These are phyloP conservation scores for Nycticorax nycticorax DNA, from an alignment of 2,113 vertebrate genomes.

Conservation along the genomic window DNA sequence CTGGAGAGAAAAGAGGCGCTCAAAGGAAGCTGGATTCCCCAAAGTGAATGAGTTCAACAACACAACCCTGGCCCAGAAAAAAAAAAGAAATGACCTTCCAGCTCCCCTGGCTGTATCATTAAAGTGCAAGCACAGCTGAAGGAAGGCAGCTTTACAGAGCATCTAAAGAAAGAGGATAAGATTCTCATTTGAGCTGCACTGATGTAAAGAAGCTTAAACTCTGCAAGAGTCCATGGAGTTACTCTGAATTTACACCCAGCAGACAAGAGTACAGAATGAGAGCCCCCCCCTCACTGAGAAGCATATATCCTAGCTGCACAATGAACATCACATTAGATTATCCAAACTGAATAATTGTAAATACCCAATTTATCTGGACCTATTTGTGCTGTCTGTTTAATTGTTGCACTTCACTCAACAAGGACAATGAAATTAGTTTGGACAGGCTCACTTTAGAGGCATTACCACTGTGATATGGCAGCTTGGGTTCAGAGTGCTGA, in stretches of 20 bases:
- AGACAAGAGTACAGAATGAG: neutral
- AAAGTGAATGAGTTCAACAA: neutral
- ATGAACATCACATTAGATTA: constrained; percentile 23
- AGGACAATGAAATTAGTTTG: constrained; percentile 35
- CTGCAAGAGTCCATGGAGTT: neutral
- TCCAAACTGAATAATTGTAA: constrained; percentile 46
- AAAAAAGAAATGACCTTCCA: neutral
- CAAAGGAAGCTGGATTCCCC: neutral
- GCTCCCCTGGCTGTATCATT: neutral
- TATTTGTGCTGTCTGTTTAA: constrained; percentile 13
- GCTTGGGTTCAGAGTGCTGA: neutral
- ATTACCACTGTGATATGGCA: neutral
- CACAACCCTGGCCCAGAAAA: neutral
- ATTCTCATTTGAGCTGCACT: neutral
- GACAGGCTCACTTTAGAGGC: constrained; percentile 14
- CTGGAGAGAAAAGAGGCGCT: neutral
- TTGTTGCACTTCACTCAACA: constrained; percentile 44
- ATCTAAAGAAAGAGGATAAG: neutral
- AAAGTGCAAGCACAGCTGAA: constrained; percentile 30
- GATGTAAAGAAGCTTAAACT: neutral
- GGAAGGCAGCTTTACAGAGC: neutral
- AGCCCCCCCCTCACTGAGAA: neutral
- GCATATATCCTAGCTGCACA: neutral
- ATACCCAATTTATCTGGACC: neutral
- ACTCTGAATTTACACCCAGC: neutral